Base-by-base conservation (phyloP, 1,140 invertebrate genomes). In the Sminthurinus signatus region DNA sequence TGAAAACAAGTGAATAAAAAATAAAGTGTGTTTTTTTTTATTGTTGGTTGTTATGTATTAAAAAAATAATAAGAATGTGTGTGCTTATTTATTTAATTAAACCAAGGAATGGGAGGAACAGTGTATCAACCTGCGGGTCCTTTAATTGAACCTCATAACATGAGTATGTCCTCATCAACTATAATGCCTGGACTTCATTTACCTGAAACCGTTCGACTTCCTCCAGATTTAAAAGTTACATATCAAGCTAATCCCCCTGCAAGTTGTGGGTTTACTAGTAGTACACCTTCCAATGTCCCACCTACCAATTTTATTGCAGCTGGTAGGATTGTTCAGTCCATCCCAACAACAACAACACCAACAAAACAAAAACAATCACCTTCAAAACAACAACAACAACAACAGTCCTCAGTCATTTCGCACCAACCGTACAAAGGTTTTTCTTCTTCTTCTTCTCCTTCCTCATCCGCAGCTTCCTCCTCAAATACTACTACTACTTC, bases 121-220 rank as follows among this genome's bases (percentile, higher is more conserved):
- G 64, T 71, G 8, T 71, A 71, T 48, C 70, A 71, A 60, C 70
- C 70, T 15, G 70, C 70, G 29, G 70, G 70, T 19, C 70, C 70
- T 3, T 58, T 71, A 23, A 71, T 71, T 27, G 70, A 71, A 55
- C 70, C 70, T 32, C 70, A 71, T 36, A 71, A 71, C 36, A 66
- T 46, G 42, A 10, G 50, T 15, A 46, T 19, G 23, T 39, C 43
- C 28, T 44, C 36, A 25, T 23, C 50, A 5, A 58, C 64, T 23
- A 50, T 64, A 21, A 59, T 60, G 17, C 50, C 57, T 57, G 65
- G 59, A 21, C 32, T 71, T 14, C 29, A 42, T 27, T 43, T 71
- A 2, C 70, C 70, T 23, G 69, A 71, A 54, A 60, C 65, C 8
- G 70, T 71, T 21, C 21, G 64, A 46, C 48, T 71, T 17, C 70